Percentiles rank a stretch among this genome's conserved stretches.
Evolutionary conservation across 2,113 vertebrate species (phyloP).

Genomic region (Otis tarda): DNA sequence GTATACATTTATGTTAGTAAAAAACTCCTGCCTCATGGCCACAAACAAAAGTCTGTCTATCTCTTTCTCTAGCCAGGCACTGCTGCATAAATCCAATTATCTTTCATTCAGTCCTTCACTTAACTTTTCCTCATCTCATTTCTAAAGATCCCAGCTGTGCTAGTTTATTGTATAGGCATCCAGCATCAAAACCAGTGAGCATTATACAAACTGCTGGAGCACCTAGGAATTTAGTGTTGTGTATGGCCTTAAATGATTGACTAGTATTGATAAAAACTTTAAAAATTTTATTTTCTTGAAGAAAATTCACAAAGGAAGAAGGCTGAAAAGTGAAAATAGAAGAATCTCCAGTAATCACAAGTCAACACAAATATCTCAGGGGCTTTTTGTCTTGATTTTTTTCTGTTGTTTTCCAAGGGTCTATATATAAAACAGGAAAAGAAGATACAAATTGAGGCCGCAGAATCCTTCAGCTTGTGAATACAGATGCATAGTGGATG

Average conservation of each 20-base stretch:
- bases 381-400: neutral
- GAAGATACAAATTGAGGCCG: neutral
- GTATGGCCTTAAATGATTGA: neutral
- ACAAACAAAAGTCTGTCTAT: neutral
- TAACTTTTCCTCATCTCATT: neutral
- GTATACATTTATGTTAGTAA: neutral
- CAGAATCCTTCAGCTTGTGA: neutral
- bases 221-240: neutral
- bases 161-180: neutral
- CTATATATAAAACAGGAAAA: neutral
- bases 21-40: neutral
- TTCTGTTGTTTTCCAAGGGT: neutral
- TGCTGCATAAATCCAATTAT: constrained; percentile 17
- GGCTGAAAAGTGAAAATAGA: neutral
- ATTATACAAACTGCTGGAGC: neutral
- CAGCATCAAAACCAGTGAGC: neutral
- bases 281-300: neutral
- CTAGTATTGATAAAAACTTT: neutral
- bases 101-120: constrained; percentile 8
- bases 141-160: neutral
- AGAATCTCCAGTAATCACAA: neutral
- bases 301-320: neutral
- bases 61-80: neutral
- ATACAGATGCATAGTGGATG: neutral
- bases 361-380: neutral